Base-by-base conservation (phyloP, 2,113 vertebrate species). In the Otocyon megalotis region DNA sequence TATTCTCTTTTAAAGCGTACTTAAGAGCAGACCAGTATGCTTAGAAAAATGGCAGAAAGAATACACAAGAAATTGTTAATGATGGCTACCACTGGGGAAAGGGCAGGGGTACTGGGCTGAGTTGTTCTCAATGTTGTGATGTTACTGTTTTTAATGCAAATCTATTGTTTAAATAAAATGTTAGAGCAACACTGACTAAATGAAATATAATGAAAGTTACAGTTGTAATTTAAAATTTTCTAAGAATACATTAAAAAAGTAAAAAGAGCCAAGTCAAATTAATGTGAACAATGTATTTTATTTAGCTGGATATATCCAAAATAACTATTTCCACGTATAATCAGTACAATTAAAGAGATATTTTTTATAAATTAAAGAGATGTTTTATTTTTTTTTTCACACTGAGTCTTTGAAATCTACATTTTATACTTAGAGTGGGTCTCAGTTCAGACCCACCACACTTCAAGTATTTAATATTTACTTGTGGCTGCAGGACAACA, bases 181-280 rank as follows among this genome's bases (percentile, higher is more conserved):
- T 65, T 32, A 88, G 19, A 58, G 60, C 2, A 72, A 8, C 26
- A 96, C 15, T 56, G 22, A 65, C 58, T 74, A 88, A 94, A 3
- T 83, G 22, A 58, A 87, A 92, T 79, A 88, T 16, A 90, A 93
- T 22, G 19, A 48, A 90, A 97, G 54, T 32, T 67, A 77, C 35
- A 97, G 58, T 77, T 10, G 5, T 32, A 71, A 71, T 93, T 93
- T 86, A 63, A 85, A 88, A 60, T 88, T 71, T 90, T 60, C 80
- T 80, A 94, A 50, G 94, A 86, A 22, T 4, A 88, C 16, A 92
- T 15, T 53, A 28, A 60, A 85, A 97, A 84, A 76, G 24, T 62
- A 65, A 91, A 93, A 95, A 72, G 15, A 67, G 79, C 24, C 26
- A 74, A 35, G 30, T 67, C 16, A 76, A 96, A 91, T 60, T 91